Base-by-base conservation (phyloP, 2,797 vertebrate genomes). In the Monodelphis domestica region DNA sequence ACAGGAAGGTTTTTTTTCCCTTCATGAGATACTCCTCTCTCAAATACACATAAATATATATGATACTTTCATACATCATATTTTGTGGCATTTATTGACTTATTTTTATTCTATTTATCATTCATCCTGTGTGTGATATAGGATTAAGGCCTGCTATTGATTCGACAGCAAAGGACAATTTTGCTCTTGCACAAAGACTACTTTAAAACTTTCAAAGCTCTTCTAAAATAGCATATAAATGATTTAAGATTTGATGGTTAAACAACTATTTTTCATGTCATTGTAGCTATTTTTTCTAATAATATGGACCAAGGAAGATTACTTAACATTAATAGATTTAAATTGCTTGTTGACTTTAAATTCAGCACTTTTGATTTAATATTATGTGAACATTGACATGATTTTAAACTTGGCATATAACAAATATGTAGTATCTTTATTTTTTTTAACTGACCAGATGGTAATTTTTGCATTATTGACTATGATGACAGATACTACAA, bases 401-500 rank as follows among this genome's bases (percentile, higher is more conserved):
- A 93, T 90, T 91, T 52, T 90, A 94, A 78, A 38, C 91, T 93
- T 95, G 59, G 12, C 89, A 87, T 94, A 59, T 94, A 59, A 54
- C 45, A 51, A 90, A 54, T 96, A 89, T 54, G 54, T 78, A 94
- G 70, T 95, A 59, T 94, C 6, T 95, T 97, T 95, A 88, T 90
- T 96, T 84, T 78, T 84, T 84, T 33, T 89, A 78, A 53, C 94
- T 91, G 63, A 87, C 95, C n/a, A 53, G 84, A 84, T 94, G 91
- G 90, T 94, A 93, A 12, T 90, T 95, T 84, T 96, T 96, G 91
- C 84, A 87, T 94, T 96, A 92, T 95, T 97, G 57, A 95, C 92
- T 93, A 54, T 53, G 96, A 92, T 92, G 96, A 97, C 57, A 97
- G 87, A 93, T 96, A 88, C 93, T 98, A 95, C 96, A 97, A 54